Percentiles rank a stretch among this genome's conserved stretches.
Evolutionary conservation across 2,113 vertebrate genomes (phyloP).

Genomic region (Campylomormyrus tamandua): DNA sequence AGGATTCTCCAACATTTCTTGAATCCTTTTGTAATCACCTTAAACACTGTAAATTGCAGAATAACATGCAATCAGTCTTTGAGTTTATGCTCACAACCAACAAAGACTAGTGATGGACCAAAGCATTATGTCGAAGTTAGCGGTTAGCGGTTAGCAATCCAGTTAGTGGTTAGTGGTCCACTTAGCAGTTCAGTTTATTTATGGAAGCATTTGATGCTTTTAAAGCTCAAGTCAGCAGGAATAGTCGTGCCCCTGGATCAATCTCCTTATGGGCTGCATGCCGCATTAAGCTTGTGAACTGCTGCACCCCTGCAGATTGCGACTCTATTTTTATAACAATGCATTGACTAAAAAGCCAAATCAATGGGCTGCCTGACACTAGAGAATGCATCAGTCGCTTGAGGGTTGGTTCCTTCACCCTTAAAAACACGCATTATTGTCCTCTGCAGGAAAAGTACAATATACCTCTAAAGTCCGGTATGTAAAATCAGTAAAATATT

Average conservation of each 20-base stretch:
- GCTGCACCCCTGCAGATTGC: constrained; percentile 13
- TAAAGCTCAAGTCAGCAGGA: constrained; percentile 2
- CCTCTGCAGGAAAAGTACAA: not conserved
- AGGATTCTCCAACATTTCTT: not conserved
- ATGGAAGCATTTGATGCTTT: not conserved
- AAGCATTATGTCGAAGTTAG: not conserved
- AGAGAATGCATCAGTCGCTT: constrained; percentile 11
- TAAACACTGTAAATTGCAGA: not conserved
- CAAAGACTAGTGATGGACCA: not conserved
- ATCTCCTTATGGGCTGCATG: constrained; percentile 6
- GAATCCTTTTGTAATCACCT: not conserved
- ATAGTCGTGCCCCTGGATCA: not conserved
- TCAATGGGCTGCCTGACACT: constrained; percentile 21
- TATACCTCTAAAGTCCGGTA: not conserved
- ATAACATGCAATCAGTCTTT: not conserved
- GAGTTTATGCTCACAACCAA: not conserved
- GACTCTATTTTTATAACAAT: constrained; percentile 26
- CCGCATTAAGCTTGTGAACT: constrained; percentile 19
- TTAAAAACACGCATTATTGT: not conserved
- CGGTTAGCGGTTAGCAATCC: not conserved
- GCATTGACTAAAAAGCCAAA: constrained; percentile 25
- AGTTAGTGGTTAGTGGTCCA: not conserved
- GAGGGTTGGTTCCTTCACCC: not conserved
- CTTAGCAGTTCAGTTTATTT: no score
- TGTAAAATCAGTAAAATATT: not conserved